phyloP scores from a whole-genome alignment of 2,797 vertebrate species.

The Sebastes taczanowskii region DNA sequence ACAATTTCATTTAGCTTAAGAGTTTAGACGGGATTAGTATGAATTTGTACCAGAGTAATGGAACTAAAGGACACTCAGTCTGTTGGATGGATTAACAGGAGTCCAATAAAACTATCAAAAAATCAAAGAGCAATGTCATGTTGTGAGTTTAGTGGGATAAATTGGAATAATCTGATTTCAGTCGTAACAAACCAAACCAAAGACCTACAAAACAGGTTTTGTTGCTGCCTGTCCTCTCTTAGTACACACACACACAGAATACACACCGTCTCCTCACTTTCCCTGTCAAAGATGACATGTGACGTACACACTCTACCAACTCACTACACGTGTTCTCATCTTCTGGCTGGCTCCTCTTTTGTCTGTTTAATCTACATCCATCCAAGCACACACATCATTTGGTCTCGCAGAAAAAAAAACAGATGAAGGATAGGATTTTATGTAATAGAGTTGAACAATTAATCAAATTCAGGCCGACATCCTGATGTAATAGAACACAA shows the following conservation, averaged over 20 bases:
- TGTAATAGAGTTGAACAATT: too few relatives aligned
- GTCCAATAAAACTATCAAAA: background rate
- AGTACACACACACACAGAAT: too few relatives aligned
- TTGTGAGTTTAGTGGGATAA: background rate
- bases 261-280: too few relatives aligned
- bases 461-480: too few relatives aligned
- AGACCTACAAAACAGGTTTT: background rate
- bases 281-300: too few relatives aligned
- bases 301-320: background rate
- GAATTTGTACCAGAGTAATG: constrained; percentile 3
- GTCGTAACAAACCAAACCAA: background rate
- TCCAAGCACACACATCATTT: background rate
- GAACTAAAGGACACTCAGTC: background rate
- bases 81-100: background rate
- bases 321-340: background rate
- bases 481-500: too few relatives aligned
- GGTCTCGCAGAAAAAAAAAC: background rate
- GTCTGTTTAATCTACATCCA: background rate
- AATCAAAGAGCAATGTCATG: background rate
- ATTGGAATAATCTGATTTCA: background rate
- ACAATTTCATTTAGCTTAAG: constrained; percentile 1
- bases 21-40: background rate
- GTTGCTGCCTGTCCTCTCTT: too few relatives aligned
- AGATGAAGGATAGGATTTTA: background rate
- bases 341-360: background rate